A percentile compares a stretch with the other conserved stretches of the same genome.
Conservation (phyloP, 1,140 invertebrate species). For the Andricus grossulariae region DNA sequence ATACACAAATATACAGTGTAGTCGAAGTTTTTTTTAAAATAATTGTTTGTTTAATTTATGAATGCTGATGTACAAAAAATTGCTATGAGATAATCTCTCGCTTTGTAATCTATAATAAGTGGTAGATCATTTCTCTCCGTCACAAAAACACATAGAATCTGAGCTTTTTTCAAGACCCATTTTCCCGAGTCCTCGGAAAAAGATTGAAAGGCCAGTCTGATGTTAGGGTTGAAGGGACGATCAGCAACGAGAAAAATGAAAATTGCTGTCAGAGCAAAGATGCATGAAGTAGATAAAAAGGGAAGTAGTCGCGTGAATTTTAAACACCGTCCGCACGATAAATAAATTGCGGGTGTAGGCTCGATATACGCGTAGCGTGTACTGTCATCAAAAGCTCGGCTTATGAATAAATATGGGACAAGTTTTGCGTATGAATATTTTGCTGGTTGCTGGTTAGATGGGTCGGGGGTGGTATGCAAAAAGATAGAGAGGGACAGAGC, state of each 20-base stretch:
- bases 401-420: conserved; percentile 66
- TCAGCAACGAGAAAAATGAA: conserved; percentile 53
- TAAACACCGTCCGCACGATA: conserved; percentile 53
- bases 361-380: conserved; percentile 56
- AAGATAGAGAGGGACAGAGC: conserved; percentile 41
- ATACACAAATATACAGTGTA: no score
- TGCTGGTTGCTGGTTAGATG: conserved; percentile 48
- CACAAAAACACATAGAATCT: not conserved
- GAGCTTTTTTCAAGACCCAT: not conserved
- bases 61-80: no score
- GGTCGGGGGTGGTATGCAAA: conserved; percentile 40
- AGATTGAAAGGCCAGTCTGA: not conserved
- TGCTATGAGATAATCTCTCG: no score
- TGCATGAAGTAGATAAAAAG: conserved; percentile 59
- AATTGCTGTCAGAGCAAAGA: conserved; percentile 58
- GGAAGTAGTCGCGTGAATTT: conserved; percentile 61
- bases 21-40: no score
- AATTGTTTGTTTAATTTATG: no score
- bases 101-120: not conserved
- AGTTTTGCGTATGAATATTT: conserved; percentile 66
- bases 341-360: conserved; percentile 60
- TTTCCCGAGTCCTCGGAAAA: not conserved
- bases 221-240: not conserved
- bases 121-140: not conserved
- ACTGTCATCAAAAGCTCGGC: conserved; percentile 63